Base-by-base conservation (phyloP, 1,140 invertebrate genomes). In the Paramacrobiotus metropolitanus region DNA sequence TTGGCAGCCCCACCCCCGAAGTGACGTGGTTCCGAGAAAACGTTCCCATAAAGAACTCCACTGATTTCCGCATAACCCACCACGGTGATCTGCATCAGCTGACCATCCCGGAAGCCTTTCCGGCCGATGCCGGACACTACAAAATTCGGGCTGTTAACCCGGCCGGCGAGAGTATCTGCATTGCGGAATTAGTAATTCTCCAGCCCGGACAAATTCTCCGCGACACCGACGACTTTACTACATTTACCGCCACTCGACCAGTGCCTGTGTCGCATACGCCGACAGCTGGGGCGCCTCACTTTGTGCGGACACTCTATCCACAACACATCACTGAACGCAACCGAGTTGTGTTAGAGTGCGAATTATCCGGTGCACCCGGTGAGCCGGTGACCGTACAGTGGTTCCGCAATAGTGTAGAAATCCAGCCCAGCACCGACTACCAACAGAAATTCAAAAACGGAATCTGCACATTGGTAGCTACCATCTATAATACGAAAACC, bases 1-100 rank as follows among this genome's bases (percentile, higher is more conserved):
- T 82, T 67, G 83, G 83, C 21, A 72, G 75, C 55, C 81, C 83
- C 1, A 74, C 78, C 63, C 81, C 82, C 20, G 81, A 82, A 70
- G 78, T 93, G 2, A 81, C 80, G 68, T 96, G 91, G 91, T 84
- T 81, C 66, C 82, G 84, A 66, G 91, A 95, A 73, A 85, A 84
- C 34, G 80, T 84, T 65, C 81, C 84, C 69, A 78, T 95, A 28
- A 71, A 77, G 65, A 78, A 80, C 44, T 80, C 83, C 62, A 78
- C 79, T 63, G 79, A 84, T 62, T 81, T 84, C 65, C 70, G 82
- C 20, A 76, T 82, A 20, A 81, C 85, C 82, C 81, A 80, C 29
- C 64, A 82, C 72, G 67, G 83, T 81, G 20, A 81, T 73, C 61
- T 77, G 21, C 80, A 86, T 68, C 78, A 81, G 21, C 74, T 94